Conservation (phyloP, 1,140 invertebrate genomes). For the Leptonema lineaticorne region DNA sequence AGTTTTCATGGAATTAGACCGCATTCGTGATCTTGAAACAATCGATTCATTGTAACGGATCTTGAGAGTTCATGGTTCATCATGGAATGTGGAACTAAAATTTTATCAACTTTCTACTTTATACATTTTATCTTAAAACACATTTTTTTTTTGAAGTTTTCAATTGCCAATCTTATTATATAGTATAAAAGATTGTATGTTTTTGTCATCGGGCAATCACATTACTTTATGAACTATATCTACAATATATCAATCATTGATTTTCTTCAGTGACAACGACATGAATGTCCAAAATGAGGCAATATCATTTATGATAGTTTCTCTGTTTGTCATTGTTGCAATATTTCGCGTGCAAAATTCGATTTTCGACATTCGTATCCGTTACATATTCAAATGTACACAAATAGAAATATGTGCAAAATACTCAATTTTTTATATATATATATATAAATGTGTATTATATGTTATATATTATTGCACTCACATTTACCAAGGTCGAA, state of each 20-base stretch:
- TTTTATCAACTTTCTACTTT: background rate
- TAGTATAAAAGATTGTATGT: background rate
- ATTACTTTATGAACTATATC: too few species aligned
- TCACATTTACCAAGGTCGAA: background rate
- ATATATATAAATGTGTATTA: background rate
- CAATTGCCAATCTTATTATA: background rate
- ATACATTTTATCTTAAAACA: background rate
- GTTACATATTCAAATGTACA: too few species aligned
- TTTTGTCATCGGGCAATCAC: too few species aligned
- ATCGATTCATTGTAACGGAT: background rate
- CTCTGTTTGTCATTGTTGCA: background rate
- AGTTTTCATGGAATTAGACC: background rate
- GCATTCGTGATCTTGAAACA: background rate
- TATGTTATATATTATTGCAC: background rate
- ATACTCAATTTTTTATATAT: background rate
- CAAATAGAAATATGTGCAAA: too few species aligned
- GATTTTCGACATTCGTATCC: slow-evolving; percentile 11
- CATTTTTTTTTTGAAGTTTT: background rate
- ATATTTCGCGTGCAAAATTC: slow-evolving; percentile 4
- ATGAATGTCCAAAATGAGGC: background rate
- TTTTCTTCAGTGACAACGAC: too few species aligned
- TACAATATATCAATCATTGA: too few species aligned
- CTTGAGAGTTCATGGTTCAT: background rate
- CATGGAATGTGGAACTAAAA: too few species aligned
- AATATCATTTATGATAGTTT: background rate